Percentiles rank a stretch among this genome's conserved stretches.
These are phyloP conservation scores for Tetragonisca angustula DNA, from an alignment of 2,888 invertebrate species.

Conservation along the genomic window DNA sequence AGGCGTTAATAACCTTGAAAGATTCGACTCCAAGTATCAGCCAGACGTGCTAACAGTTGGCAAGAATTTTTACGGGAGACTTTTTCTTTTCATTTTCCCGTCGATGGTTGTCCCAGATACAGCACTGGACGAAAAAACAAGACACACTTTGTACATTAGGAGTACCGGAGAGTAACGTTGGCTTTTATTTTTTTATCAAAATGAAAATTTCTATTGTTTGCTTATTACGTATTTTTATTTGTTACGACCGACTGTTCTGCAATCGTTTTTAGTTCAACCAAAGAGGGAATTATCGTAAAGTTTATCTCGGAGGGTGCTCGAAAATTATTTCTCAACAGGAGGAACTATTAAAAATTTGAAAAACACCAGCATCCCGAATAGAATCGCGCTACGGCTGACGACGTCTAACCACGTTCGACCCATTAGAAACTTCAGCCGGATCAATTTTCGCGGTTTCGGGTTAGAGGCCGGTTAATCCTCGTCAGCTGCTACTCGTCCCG, in stretches of 20 bases:
- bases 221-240: too few species aligned
- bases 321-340: neutral
- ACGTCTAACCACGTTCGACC: neutral
- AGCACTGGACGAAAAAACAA: too few species aligned
- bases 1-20: neutral
- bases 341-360: neutral
- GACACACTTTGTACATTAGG: too few species aligned
- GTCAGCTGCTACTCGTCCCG: conserved; percentile 43
- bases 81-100: neutral
- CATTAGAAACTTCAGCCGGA: conserved; percentile 31
- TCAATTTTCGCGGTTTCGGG: conserved; percentile 44
- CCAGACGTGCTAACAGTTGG: neutral
- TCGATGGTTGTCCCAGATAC: neutral
- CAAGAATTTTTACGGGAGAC: neutral
- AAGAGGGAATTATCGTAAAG: too few species aligned
- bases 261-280: too few species aligned
- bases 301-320: neutral
- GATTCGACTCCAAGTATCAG: neutral
- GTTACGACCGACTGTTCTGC: too few species aligned
- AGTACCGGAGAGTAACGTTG: too few species aligned
- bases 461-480: conserved; percentile 37
- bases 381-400: conserved; percentile 2
- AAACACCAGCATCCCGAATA: neutral
- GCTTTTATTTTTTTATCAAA: too few species aligned
- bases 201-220: too few species aligned